These are phyloP conservation scores for Tetrao urogallus DNA, from an alignment of 2,113 vertebrate genomes.

Conservation along the genomic window DNA sequence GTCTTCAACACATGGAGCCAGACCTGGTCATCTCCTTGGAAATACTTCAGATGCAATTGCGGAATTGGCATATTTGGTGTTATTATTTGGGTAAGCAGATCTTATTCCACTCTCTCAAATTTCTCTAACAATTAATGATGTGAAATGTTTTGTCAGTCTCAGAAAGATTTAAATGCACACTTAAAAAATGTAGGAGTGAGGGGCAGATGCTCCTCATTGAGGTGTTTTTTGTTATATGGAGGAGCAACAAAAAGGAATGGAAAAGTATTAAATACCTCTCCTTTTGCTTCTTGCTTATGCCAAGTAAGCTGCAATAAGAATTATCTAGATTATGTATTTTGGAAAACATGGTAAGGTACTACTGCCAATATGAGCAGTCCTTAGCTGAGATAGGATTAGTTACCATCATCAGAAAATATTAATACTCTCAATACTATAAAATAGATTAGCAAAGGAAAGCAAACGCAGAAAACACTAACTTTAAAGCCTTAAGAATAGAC, in stretches of 20 bases:
- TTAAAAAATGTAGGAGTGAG: conserved; percentile 43
- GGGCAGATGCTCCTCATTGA: not conserved
- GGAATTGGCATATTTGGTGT: not conserved
- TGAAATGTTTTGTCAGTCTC: conserved; percentile 11
- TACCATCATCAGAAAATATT: not conserved
- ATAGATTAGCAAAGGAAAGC: not conserved
- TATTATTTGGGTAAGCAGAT: not conserved
- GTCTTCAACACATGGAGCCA: not conserved
- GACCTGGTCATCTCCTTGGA: not conserved
- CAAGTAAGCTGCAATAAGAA: conserved; percentile 27
- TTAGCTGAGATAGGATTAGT: conserved; percentile 36
- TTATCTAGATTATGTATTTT: conserved; percentile 13
- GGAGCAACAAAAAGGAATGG: not conserved
- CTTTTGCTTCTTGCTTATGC: not conserved
- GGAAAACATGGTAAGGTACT: conserved; percentile 5
- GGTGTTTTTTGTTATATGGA: not conserved
- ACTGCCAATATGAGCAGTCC: not conserved
- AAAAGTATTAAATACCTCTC: not conserved
- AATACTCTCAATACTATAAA: conserved; percentile 6
- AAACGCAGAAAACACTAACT: not conserved
- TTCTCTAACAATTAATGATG: not conserved
- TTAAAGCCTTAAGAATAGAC: not conserved
- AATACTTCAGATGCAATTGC: not conserved
- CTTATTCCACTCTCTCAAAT: not conserved
- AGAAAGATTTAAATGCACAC: conserved; percentile 5